phyloP scores from a whole-genome alignment of 2,113 vertebrate genomes.

The Hassar affinis region DNA sequence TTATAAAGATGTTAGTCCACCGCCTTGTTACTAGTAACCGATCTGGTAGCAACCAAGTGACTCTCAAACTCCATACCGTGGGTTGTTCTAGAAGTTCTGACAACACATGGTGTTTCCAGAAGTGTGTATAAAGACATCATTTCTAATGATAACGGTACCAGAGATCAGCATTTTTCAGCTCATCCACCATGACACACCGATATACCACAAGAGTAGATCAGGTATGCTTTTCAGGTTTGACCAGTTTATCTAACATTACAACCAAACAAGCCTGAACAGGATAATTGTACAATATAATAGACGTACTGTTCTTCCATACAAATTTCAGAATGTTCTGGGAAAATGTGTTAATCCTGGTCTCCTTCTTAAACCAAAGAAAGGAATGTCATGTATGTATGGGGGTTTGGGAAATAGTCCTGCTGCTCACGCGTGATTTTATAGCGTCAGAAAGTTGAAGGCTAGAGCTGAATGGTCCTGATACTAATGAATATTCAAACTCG shows the following conservation, averaged over 20 bases:
- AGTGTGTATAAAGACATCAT: neutral
- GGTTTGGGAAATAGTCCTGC: neutral
- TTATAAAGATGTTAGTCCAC: neutral
- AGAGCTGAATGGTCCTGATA: neutral
- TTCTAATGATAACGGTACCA: neutral
- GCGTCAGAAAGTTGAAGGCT: neutral
- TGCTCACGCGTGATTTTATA: neutral
- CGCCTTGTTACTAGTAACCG: neutral
- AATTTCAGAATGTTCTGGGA: neutral
- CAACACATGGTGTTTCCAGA: neutral
- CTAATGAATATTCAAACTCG: constrained; percentile 20
- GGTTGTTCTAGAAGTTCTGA: neutral
- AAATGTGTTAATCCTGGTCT: neutral
- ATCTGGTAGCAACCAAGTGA: too few relatives aligned
- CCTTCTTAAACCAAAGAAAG: neutral
- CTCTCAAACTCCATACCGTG: neutral
- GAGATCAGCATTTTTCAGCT: neutral
- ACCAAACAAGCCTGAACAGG: neutral
- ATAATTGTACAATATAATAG: neutral
- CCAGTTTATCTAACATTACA: neutral
- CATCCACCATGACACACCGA: neutral
- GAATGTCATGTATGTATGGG: neutral
- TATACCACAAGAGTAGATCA: neutral
- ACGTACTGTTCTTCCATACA: neutral
- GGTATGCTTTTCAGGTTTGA: neutral